These are phyloP conservation scores for Ailurus styani DNA, from an alignment of 2,113 vertebrate species.

Conservation along the genomic window DNA sequence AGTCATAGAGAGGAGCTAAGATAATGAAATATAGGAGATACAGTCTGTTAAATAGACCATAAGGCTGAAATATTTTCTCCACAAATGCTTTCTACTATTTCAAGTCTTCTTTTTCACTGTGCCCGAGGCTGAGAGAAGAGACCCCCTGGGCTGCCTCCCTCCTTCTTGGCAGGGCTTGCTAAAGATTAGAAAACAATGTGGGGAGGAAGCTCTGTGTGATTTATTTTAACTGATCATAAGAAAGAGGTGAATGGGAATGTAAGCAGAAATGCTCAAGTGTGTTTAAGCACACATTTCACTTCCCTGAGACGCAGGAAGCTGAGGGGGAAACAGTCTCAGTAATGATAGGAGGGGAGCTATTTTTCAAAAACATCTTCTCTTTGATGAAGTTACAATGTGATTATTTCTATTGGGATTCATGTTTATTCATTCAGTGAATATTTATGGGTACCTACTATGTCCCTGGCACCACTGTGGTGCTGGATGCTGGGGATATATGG, in stretches of 20 bases:
- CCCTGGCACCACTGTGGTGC: background rate
- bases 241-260: background rate
- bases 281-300: background rate
- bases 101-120: background rate
- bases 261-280: constrained; percentile 30
- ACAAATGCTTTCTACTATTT: constrained; percentile 34
- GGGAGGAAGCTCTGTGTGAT: constrained; percentile 25
- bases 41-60: background rate
- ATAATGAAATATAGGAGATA: background rate
- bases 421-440: background rate
- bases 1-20: constrained; percentile 16
- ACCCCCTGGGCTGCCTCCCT: background rate
- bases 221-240: constrained; percentile 51
- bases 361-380: constrained; percentile 18
- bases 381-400: background rate
- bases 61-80: constrained; percentile 27
- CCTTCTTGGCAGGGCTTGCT: background rate
- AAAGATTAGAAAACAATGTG: constrained; percentile 18
- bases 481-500: background rate
- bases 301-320: background rate
- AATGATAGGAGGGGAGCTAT: background rate
- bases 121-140: constrained; percentile 7
- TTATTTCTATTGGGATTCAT: background rate
- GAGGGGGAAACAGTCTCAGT: background rate
- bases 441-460: background rate